A percentile compares a stretch with the other conserved stretches of the same genome.
Evolutionary conservation across 2,797 vertebrate genomes (phyloP).

Genomic region (Onychomys torridus): DNA sequence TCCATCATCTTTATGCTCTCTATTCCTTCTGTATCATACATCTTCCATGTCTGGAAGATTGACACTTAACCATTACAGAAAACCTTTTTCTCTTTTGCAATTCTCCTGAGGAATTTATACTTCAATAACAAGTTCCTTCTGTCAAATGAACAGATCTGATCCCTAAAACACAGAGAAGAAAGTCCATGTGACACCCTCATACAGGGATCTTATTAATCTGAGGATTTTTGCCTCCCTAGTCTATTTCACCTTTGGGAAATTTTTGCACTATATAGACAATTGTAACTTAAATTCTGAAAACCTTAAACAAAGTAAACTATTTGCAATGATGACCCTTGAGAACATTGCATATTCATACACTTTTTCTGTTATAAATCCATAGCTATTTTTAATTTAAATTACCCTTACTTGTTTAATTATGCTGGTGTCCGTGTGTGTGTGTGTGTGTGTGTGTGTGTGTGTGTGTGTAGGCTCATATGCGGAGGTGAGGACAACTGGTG

Average conservation of each 20-base stretch:
- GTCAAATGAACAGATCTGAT: background rate
- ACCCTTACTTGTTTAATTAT: background rate
- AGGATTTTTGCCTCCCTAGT: background rate
- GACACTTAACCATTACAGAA: background rate
- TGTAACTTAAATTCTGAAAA: background rate
- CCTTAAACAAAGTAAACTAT: background rate
- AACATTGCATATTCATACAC: rapidly evolving
- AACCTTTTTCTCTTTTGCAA: background rate
- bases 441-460: background rate
- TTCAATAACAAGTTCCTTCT: background rate
- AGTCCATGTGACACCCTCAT: background rate
- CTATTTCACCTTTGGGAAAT: background rate
- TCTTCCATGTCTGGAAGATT: background rate
- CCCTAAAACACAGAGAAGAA: background rate
- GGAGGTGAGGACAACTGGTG: background rate
- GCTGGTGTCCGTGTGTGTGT: background rate
- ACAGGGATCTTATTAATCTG: background rate
- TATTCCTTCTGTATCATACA: background rate
- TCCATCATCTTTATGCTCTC: background rate
- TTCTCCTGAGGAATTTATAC: background rate
- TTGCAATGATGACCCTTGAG: background rate
- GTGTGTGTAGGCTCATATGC: background rate
- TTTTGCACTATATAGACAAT: background rate
- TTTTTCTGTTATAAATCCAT: constrained; percentile 36
- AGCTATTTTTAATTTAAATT: background rate